Base-by-base conservation (phyloP, 2,113 vertebrate genomes). In the Odocoileus hemionus region DNA sequence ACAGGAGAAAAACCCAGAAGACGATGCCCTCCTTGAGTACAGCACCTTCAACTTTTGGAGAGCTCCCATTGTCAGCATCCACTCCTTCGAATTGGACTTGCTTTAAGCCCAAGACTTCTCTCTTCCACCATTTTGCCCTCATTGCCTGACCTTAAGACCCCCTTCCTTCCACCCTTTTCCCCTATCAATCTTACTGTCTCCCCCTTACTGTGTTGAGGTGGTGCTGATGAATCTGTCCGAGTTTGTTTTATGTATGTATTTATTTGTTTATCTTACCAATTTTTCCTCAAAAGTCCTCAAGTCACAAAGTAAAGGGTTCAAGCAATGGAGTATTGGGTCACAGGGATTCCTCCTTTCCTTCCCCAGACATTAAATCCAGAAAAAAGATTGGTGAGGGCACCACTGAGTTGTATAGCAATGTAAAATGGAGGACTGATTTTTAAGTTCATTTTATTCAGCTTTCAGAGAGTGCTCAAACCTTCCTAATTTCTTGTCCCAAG, bases 11-110 rank as follows among this genome's bases (percentile, higher is more conserved):
- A 39, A 64, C 0, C 95, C 98, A 0, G 98, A 99, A 11, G 99
- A 99, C 76, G 98, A 96, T 1, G 92, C 54, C 79, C 98, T 99
- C 58, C 98, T 99, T 0, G 98, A 99, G 98, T 99, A 99, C 98
- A 99, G 99, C 95, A 99, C 99, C 98, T 99, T 99, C 90, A 99
- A 99, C 86, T 99, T 99, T 98, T 99, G 99, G 99, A 99, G 99
- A 96, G 99, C 99, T 80, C 99, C 99, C 0, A 99, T 99, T 0
- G 99, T 98, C 47, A 99, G 98, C 96, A 98, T 99, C 45, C 99
- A 98, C 86, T 74, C 98, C 2, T 97, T 99, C 5, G 99, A 99
- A 98, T 98, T 99, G 0, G 99, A 99, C 95, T 98, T 99, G 91
- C 97, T 99, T 33, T 99, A 96, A 99, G 70, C 33, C 47, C 57